A percentile compares a stretch with the other conserved stretches of the same genome.
Evolutionary conservation across 2,888 invertebrate genomes (phyloP).

Genomic region (Phengaris alcon): DNA sequence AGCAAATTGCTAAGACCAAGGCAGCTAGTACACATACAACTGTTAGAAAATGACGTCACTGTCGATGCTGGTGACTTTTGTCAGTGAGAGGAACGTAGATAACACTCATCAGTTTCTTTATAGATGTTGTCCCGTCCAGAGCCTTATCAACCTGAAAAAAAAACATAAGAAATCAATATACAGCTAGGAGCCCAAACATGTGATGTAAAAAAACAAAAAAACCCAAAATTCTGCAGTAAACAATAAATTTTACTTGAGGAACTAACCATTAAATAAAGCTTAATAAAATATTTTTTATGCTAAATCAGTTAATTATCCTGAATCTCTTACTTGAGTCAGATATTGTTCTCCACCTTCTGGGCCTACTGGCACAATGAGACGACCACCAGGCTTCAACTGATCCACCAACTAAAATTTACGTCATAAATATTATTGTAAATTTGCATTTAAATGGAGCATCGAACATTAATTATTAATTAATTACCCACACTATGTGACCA

Average conservation of each 20-base stretch:
- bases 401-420: constrained; percentile 82
- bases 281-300: too few species aligned
- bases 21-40: constrained; percentile 32
- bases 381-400: constrained; percentile 94
- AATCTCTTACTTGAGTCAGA: constrained; percentile 82
- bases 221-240: too few species aligned
- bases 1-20: constrained; percentile 34
- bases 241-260: too few species aligned
- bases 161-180: constrained; percentile 26
- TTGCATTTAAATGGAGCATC: too few species aligned
- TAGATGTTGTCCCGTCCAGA: constrained; percentile 85
- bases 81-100: constrained; percentile 98
- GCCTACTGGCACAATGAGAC: constrained; percentile 94
- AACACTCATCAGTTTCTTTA: constrained; percentile 93
- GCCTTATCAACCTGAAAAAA: constrained; percentile 90
- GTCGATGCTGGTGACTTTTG: constrained; percentile 69
- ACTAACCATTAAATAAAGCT: too few species aligned
- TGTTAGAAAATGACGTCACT: constrained; percentile 53
- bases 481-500: too few species aligned
- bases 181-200: not conserved
- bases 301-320: too few species aligned
- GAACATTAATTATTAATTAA: too few species aligned
- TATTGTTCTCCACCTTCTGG: constrained; percentile 91
- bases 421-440: not conserved
- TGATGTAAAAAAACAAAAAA: too few species aligned